Base-by-base conservation (phyloP, 2,113 vertebrate species). In the Leptosomus discolor region DNA sequence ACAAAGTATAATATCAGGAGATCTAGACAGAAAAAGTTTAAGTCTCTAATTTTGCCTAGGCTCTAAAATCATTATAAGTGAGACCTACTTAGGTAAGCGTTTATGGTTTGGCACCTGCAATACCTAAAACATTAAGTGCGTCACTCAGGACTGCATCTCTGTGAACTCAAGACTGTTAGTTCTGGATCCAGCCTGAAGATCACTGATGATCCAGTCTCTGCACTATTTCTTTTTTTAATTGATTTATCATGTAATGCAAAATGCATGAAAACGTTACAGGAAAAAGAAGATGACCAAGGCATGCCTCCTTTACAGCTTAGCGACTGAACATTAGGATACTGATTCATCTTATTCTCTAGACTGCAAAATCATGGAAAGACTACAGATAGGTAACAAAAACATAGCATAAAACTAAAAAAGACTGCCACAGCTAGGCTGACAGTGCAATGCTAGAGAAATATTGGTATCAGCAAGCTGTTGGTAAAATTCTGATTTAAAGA, bases 101-200 rank as follows among this genome's bases (percentile, higher is more conserved):
- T 81, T 26, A 22, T 0, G 0, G 46, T 27, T 61, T 85, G 78
- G 1, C 11, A 48, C 4, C 11, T 48, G 7, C 8, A 48, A 32
- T n/a, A 82, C 10, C 21, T 51, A 9, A 71, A 64, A 56, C 10
- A n/a, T 64, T 2, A 65, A 69, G 10, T 41, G 5, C 5, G 57
- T 78, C 11, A 13, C 8, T 9, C 16, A 51, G 34, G 9, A 18
- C 15, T 50, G 5, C 16, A 45, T 30, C 4, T 53, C 51, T 88
- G 34, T 71, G n/a, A 86, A 68, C 17, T 63, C 53, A 71, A 63
- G n/a, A 30, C 23, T 39, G 11, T 24, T 14, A n/a, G 12, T 63
- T 68, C 37, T 67, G 51, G 27, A 53, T 50, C 6, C n/a, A 68
- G 4, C 24, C 30, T 71, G 22, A 70, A 78, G 27, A 83, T 41